Base-by-base conservation (phyloP, 92 coral and sea anemone genomes). In the Palythoa heliodiscus region DNA sequence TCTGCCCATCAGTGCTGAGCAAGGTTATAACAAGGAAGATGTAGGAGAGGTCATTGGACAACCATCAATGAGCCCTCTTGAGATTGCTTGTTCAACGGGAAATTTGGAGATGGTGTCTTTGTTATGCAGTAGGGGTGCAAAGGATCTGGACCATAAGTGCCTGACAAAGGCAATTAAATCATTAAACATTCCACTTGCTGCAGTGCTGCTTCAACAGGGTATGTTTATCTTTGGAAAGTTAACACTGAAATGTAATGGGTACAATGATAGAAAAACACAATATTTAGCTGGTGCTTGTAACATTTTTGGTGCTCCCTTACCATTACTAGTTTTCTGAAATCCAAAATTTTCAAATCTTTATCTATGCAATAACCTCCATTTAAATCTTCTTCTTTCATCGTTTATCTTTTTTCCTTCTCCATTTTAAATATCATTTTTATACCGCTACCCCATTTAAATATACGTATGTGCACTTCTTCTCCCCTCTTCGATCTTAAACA, bases 41-140 rank as follows among this genome's bases (percentile, higher is more conserved):
- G n/a, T 66, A 38, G 90, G 82, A 20, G 90, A 87, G 70, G 38
- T 87, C 5, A 15, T 73, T 1, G 88, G 75, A 16, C 80, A 75
- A 55, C 68, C 66, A 52, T 47, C 78, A 37, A 52, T 70, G 68
- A 54, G 95, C 22, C 95, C 98, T 1, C 91, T 96, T 55, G 91
- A 94, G 92, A 93, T 91, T 60, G 97, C 99, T 35, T 94, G 98
- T 85, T 40, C 20, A 25, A 91, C 87, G 12, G 92, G 94, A 16
- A 88, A 91, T 71, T 66, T 94, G 50, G 95, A 94, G 52, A 91
- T 96, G 76, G 77, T 93, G 13, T 57, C 86, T 76, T 64, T 96
- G 39, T 78, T 96, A 70, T 78, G 95, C n/a, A 90, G 86, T 6
- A 92, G 83, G 17, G 97, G 97, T 19, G 99, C 98, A 38, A 87